phyloP scores from a whole-genome alignment of 64 coral and sea anemone species.

The Acropora yongei region DNA sequence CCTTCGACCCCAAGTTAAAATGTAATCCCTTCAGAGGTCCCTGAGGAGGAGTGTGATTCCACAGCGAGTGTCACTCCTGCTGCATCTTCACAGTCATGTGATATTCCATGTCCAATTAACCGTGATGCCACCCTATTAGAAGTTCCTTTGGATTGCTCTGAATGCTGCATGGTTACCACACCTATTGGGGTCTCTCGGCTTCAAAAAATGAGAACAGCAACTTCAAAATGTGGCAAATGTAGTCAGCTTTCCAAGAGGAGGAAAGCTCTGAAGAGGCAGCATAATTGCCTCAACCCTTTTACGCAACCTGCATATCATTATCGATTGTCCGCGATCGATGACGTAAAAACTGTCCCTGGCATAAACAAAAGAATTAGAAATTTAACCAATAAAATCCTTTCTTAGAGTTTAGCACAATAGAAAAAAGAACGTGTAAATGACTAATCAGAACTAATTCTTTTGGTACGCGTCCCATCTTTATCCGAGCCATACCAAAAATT shows the following conservation, averaged over 20 bases:
- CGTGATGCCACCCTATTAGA: neutral
- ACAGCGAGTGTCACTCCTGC: neutral
- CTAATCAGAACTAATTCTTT: too few species aligned
- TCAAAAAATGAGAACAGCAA: neutral
- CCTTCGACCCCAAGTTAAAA: neutral
- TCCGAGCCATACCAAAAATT: too few species aligned
- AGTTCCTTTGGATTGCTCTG: slow-evolving; percentile 2
- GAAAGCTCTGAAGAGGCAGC: slow-evolving; percentile 1
- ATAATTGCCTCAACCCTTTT: neutral
- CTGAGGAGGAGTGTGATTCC: neutral
- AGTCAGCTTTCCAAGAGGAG: neutral
- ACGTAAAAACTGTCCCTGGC: too few species aligned
- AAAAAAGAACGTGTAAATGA: too few species aligned
- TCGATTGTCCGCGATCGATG: too few species aligned
- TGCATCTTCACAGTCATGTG: neutral
- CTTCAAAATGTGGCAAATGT: neutral
- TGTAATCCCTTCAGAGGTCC: slow-evolving; percentile 12
- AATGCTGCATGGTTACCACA: neutral
- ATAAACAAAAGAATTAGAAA: too few species aligned
- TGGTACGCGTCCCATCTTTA: too few species aligned
- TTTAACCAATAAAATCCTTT: too few species aligned
- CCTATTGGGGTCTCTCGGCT: slow-evolving; percentile 1
- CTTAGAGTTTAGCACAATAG: too few species aligned
- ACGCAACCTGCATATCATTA: too few species aligned
- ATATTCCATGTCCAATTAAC: slow-evolving; percentile 3